Conservation (phyloP, 2,888 invertebrate species). For the Scelioninae gen. 2 region DNA sequence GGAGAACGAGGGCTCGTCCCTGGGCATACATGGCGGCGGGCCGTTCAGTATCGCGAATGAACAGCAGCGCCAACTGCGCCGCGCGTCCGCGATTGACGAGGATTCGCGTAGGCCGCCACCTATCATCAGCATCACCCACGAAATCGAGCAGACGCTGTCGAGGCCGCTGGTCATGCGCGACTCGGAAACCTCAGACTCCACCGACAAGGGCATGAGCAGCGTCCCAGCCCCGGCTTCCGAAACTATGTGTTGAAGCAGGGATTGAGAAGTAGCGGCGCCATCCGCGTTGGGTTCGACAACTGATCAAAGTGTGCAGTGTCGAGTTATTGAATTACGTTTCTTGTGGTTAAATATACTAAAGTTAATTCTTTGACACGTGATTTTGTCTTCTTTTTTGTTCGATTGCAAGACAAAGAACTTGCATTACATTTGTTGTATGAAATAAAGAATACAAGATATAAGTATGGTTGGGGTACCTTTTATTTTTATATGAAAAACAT, state of each 20-base stretch:
- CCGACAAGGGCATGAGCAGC: constrained; percentile 67
- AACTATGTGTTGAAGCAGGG: constrained; percentile 74
- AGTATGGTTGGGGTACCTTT: not conserved
- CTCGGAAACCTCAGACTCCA: constrained; percentile 67
- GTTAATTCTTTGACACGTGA: too few species aligned
- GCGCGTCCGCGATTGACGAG: constrained; percentile 71
- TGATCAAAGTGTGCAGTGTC: too few species aligned
- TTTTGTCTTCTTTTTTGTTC: too few species aligned
- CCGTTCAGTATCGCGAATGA: constrained; percentile 72
- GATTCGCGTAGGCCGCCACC: constrained; percentile 71
- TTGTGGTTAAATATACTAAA: too few species aligned
- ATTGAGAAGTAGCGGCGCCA: too few species aligned
- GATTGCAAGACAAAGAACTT: too few species aligned
- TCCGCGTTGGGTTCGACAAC: too few species aligned
- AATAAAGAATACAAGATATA: not conserved
- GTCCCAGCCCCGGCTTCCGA: constrained; percentile 73
- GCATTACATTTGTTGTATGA: not conserved
- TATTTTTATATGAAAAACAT: not conserved
- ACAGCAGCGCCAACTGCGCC: constrained; percentile 67
- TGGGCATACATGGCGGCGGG: constrained; percentile 51
- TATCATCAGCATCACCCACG: constrained; percentile 72
- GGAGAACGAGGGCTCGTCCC: constrained; percentile 54
- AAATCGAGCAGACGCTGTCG: constrained; percentile 73
- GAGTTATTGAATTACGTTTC: too few species aligned
- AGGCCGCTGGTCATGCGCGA: constrained; percentile 71